These are phyloP conservation scores for Scomber japonicus DNA, from an alignment of 2,113 vertebrate species.

Conservation along the genomic window DNA sequence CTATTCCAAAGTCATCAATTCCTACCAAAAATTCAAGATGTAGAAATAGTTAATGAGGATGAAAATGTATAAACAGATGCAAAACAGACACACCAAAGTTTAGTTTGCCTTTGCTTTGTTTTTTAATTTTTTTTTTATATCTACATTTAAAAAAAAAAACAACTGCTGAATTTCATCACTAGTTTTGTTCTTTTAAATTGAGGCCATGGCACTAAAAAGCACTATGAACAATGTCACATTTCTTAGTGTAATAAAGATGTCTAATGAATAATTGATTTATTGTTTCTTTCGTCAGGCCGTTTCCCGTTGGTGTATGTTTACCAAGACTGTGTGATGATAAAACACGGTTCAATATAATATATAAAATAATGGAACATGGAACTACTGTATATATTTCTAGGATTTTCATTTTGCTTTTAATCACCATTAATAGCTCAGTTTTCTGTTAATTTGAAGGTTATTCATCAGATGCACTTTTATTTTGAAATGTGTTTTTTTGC, in stretches of 20 bases:
- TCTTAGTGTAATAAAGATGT: conserved; percentile 45
- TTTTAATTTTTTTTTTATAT: not conserved
- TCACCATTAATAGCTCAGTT: too few relatives aligned
- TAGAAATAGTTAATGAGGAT: conserved; percentile 16
- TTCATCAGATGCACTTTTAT: not conserved
- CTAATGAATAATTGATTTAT: conserved; percentile 36
- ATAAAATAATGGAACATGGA: not conserved
- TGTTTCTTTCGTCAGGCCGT: conserved; percentile 36
- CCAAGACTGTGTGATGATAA: not conserved
- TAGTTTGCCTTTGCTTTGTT: not conserved
- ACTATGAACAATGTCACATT: conserved; percentile 20
- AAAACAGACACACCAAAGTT: not conserved
- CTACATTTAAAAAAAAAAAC: not conserved
- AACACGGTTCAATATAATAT: not conserved
- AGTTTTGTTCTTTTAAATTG: not conserved
- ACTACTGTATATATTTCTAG: not conserved
- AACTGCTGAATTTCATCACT: not conserved
- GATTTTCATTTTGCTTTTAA: not conserved
- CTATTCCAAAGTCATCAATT: conserved; percentile 14
- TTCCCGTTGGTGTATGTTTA: conserved; percentile 37
- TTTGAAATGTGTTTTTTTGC: not conserved
- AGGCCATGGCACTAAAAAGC: conserved; percentile 19
- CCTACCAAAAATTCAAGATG: not conserved
- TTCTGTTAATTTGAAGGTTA: not conserved
- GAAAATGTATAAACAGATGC: not conserved